Conservation (phyloP, 2,888 invertebrate genomes). For the Drosophila neoperkinsi region DNA sequence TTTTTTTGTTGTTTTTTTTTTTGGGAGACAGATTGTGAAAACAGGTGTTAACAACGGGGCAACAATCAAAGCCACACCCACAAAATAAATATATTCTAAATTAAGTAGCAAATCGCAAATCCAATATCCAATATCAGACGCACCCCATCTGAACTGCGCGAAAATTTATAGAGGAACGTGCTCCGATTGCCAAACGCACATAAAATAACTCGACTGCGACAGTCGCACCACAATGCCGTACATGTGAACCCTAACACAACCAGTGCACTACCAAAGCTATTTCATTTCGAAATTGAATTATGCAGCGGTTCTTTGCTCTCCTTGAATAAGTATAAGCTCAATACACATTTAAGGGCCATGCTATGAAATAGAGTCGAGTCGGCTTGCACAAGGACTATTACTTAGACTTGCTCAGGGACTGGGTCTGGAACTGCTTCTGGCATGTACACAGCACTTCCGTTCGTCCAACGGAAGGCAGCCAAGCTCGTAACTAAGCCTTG, state of each 20-base stretch:
- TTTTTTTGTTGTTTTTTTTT: neutral
- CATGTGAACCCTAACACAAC: neutral
- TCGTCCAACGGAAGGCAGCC: constrained; percentile 13
- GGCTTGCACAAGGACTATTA: constrained; percentile 1
- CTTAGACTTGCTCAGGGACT: constrained; percentile 4
- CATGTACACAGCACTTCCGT: constrained; percentile 23
- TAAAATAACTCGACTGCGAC: constrained; percentile 62
- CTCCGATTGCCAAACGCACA: constrained; percentile 51
- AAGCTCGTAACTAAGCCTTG: constrained; percentile 23
- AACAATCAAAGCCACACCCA: neutral
- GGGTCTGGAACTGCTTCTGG: neutral
- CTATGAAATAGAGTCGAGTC: neutral
- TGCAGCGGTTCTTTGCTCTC: constrained; percentile 37
- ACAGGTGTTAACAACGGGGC: constrained; percentile 60
- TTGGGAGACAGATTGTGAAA: constrained; percentile 12
- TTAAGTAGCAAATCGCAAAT: constrained; percentile 60
- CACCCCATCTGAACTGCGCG: constrained; percentile 9
- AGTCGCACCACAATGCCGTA: constrained; percentile 18
- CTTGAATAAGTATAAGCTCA: constrained; percentile 39
- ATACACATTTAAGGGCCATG: constrained; percentile 45
- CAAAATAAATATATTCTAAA: constrained; percentile 36
- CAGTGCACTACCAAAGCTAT: constrained; percentile 11
- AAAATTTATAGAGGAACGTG: constrained; percentile 74
- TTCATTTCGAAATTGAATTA: constrained; percentile 66
- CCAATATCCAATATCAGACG: constrained; percentile 58